Evolutionary conservation across 1,140 invertebrate genomes (phyloP).

Genomic region (Hestina assimilis): DNA sequence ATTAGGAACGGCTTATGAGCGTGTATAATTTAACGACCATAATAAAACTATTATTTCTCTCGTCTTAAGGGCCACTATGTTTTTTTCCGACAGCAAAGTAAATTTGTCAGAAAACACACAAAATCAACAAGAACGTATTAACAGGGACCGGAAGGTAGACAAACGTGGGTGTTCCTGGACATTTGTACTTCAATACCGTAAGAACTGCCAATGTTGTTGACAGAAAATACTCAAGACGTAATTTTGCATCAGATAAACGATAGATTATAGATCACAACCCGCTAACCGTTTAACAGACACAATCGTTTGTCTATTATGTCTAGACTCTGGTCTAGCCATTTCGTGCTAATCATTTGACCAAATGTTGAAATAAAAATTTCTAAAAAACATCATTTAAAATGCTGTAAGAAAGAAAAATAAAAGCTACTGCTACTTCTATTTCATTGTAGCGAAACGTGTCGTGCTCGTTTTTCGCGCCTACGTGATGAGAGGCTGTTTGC

Average conservation of each 20-base stretch:
- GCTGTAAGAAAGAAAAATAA: conserved; percentile 17
- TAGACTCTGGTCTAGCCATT: no score
- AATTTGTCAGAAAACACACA: conserved; percentile 46
- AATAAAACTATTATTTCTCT: conserved; percentile 36
- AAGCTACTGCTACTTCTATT: conserved; percentile 9
- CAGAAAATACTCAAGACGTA: conserved; percentile 23
- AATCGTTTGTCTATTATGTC: no score
- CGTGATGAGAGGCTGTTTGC: conserved; percentile 28
- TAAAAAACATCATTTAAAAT: not conserved
- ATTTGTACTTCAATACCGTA: conserved; percentile 29
- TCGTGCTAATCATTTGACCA: no score
- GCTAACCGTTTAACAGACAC: no score
- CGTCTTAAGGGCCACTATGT: conserved; percentile 44
- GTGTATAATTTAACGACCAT: conserved; percentile 11
- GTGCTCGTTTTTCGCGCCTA: conserved; percentile 34
- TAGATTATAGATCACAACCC: no score
- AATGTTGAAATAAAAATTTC: not conserved
- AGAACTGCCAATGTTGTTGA: conserved; percentile 33
- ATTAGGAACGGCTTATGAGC: conserved; percentile 56
- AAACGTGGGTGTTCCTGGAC: conserved; percentile 70
- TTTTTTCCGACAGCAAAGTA: conserved; percentile 30
- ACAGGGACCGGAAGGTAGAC: conserved; percentile 55
- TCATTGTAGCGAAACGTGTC: conserved; percentile 24
- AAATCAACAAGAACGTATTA: conserved; percentile 70
- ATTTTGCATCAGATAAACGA: not conserved